A percentile compares a stretch with the other conserved stretches of the same genome.
Evolutionary conservation across 2,797 vertebrate species (phyloP).

Genomic region (Moxostoma hubbsi): DNA sequence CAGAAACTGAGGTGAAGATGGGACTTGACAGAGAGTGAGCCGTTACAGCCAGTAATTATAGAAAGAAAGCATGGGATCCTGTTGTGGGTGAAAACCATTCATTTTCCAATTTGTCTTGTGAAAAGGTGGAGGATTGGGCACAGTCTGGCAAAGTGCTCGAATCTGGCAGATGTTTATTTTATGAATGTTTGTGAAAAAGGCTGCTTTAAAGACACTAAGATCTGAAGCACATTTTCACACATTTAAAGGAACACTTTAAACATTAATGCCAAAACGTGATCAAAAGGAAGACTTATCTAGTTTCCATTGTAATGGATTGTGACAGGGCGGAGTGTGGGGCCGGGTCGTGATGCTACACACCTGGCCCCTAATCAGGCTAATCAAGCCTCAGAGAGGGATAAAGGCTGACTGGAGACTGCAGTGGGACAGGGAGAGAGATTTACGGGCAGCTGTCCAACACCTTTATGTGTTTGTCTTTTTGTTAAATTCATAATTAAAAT

Average conservation of each 20-base stretch:
- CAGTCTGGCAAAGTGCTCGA: not conserved
- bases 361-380: too few species aligned
- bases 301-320: slow-evolving; percentile 41
- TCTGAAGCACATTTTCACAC: slow-evolving; percentile 33
- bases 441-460: too few species aligned
- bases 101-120: slow-evolving; percentile 55
- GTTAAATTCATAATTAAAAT: too few species aligned
- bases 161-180: slow-evolving; percentile 41
- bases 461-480: too few species aligned
- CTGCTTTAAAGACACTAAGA: slow-evolving; percentile 36
- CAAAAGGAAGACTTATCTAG: slow-evolving; percentile 60
- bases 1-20: slow-evolving; percentile 48
- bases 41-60: slow-evolving; percentile 46
- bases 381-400: too few species aligned
- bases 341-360: too few species aligned
- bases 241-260: slow-evolving; percentile 10
- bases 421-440: too few species aligned
- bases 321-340: too few species aligned
- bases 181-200: slow-evolving; percentile 11
- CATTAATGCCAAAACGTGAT: slow-evolving; percentile 35
- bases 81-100: slow-evolving; percentile 49
- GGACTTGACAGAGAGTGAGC: slow-evolving; percentile 32
- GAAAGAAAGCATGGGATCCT: slow-evolving; percentile 45
- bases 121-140: slow-evolving; percentile 35
- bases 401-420: too few species aligned